Evolutionary conservation across 1,140 invertebrate species (phyloP).

Genomic region (Bombus difficillimus): DNA sequence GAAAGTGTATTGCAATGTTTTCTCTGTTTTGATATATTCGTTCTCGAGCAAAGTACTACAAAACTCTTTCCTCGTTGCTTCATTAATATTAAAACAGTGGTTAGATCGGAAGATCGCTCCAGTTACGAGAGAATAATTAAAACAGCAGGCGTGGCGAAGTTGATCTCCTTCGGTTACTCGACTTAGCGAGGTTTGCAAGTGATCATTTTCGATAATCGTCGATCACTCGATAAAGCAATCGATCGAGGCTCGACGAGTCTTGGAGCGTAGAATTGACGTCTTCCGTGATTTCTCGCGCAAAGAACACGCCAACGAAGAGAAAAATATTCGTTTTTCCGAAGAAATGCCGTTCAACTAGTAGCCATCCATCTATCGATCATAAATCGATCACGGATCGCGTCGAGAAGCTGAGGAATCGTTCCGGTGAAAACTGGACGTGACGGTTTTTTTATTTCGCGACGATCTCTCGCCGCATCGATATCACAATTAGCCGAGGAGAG

Average conservation of each 20-base stretch:
- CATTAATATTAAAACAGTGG: neutral
- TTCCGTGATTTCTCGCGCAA: neutral
- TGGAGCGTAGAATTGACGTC: neutral
- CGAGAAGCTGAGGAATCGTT: neutral
- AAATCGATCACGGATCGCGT: constrained; percentile 10
- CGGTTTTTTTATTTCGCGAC: neutral
- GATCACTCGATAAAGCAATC: neutral
- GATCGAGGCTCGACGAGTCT: neutral
- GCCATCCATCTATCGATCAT: constrained; percentile 10
- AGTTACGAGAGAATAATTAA: constrained; percentile 17
- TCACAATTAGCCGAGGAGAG: constrained; percentile 22
- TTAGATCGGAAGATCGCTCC: neutral
- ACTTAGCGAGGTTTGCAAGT: neutral
- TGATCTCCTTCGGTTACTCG: constrained; percentile 7
- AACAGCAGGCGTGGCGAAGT: constrained; percentile 20
- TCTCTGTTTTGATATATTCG: neutral
- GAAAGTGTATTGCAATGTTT: neutral
- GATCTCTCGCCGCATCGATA: constrained; percentile 6
- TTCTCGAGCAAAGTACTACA: too few species aligned
- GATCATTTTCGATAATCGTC: neutral
- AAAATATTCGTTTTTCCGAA: neutral
- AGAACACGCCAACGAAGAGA: neutral
- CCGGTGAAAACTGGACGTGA: constrained; percentile 12
- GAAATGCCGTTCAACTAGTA: constrained; percentile 5
- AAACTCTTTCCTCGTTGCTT: neutral